A percentile compares a stretch with the other conserved stretches of the same genome.
Conservation (phyloP, 2,888 invertebrate species). For the Eristalis intricaria region DNA sequence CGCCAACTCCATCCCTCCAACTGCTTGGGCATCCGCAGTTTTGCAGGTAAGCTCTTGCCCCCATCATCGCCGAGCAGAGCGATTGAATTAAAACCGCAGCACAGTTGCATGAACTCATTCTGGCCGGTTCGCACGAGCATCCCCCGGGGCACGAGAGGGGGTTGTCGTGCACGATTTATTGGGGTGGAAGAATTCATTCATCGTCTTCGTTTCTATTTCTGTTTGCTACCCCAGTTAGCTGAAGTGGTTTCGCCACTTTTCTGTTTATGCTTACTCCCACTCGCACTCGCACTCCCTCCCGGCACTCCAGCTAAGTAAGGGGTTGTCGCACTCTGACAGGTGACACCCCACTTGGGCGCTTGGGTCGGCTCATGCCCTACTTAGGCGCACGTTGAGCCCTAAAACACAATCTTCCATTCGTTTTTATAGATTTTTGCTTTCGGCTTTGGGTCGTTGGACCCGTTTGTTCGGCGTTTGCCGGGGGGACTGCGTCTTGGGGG, state of each 20-base stretch:
- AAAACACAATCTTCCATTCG: constrained; percentile 16
- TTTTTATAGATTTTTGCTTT: constrained; percentile 33
- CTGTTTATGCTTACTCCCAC: constrained; percentile 39
- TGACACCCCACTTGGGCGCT: constrained; percentile 4
- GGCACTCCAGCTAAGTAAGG: constrained; percentile 14
- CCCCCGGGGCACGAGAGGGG: constrained; percentile 5
- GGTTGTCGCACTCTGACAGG: constrained; percentile 33
- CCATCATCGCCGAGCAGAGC: constrained; percentile 4
- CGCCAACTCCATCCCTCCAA: constrained; percentile 89
- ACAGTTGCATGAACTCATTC: constrained; percentile 17
- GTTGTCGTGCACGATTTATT: constrained; percentile 59
- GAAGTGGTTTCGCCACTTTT: constrained; percentile 56
- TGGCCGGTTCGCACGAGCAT: background rate
- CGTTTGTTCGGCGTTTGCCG: background rate
- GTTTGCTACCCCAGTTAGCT: constrained; percentile 59
- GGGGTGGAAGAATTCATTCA: constrained; percentile 65
- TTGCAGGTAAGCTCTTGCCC: constrained; percentile 80
- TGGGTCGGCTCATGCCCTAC: constrained; percentile 39
- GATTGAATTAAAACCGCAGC: constrained; percentile 51
- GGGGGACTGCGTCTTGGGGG: background rate
- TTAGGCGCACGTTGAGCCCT: constrained; percentile 16
- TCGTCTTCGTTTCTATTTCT: constrained; percentile 46
- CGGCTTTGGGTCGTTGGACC: constrained; percentile 32
- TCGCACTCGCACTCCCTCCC: background rate
- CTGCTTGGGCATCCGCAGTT: constrained; percentile 89